phyloP scores from a whole-genome alignment of 2,113 vertebrate species.

The Athene noctua region DNA sequence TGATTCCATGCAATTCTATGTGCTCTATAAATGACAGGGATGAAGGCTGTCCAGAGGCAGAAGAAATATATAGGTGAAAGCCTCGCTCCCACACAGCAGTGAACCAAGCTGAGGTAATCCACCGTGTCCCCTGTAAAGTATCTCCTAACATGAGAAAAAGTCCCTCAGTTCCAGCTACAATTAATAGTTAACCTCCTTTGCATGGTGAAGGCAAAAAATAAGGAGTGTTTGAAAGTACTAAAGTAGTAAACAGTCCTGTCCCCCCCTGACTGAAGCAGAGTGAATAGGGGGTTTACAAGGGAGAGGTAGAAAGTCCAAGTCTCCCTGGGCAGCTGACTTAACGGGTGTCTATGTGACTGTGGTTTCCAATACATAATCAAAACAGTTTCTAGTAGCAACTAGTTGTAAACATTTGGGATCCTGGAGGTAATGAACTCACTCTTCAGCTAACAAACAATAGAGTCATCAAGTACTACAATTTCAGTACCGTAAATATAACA shows the following conservation, averaged over 20 bases:
- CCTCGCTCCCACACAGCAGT: background rate
- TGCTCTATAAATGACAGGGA: background rate
- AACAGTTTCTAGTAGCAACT: conserved; percentile 51
- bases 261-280: background rate
- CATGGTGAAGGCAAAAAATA: background rate
- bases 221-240: background rate
- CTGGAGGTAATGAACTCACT: conserved; percentile 38
- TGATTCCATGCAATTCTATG: background rate
- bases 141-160: background rate
- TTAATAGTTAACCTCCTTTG: background rate
- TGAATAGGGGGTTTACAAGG: background rate
- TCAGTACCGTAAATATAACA: background rate
- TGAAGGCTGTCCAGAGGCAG: background rate
- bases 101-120: background rate
- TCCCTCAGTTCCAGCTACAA: background rate
- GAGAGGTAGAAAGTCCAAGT: background rate
- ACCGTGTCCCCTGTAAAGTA: background rate
- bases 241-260: background rate
- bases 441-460: conserved; percentile 24
- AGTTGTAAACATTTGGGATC: conserved; percentile 33
- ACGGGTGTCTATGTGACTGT: background rate
- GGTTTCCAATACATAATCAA: conserved; percentile 51
- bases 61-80: background rate
- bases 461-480: conserved; percentile 14
- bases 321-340: background rate